Evolutionary conservation across 2,797 vertebrate genomes (phyloP).

Genomic region (Myotis planiceps): DNA sequence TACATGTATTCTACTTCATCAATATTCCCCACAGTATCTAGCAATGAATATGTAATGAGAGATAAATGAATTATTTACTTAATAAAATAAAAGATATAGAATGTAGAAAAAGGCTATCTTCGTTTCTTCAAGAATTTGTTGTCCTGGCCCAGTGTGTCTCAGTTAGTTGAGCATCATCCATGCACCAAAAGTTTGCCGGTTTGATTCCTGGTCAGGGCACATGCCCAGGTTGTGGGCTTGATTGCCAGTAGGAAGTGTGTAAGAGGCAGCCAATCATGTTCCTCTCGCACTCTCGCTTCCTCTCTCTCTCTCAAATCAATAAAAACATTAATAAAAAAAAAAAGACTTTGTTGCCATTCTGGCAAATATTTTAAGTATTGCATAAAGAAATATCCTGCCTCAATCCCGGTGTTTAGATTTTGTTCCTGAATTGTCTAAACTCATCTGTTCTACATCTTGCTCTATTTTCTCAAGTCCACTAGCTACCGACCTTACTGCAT

Average conservation of each 20-base stretch:
- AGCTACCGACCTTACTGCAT: not conserved
- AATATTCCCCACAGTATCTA: not conserved
- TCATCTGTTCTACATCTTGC: not conserved
- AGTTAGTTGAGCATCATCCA: not conserved
- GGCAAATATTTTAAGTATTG: not conserved
- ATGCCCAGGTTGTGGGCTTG: not conserved
- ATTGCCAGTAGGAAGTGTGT: not conserved
- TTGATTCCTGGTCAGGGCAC: not conserved
- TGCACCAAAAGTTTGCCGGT: not conserved
- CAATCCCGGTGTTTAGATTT: not conserved
- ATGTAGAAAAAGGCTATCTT: not conserved
- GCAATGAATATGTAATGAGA: not conserved
- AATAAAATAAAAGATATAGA: not conserved
- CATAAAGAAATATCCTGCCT: not conserved
- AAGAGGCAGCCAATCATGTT: not conserved
- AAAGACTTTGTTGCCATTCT: not conserved
- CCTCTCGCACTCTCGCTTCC: not conserved
- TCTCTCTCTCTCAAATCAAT: not conserved
- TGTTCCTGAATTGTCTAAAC: not conserved
- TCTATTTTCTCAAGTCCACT: not conserved
- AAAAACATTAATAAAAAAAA: not conserved
- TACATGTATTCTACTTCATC: not conserved
- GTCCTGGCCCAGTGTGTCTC: not conserved
- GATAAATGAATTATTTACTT: not conserved
- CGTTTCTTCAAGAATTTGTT: not conserved